Conservation (phyloP, 2,113 vertebrate species). For the Columba livia region DNA sequence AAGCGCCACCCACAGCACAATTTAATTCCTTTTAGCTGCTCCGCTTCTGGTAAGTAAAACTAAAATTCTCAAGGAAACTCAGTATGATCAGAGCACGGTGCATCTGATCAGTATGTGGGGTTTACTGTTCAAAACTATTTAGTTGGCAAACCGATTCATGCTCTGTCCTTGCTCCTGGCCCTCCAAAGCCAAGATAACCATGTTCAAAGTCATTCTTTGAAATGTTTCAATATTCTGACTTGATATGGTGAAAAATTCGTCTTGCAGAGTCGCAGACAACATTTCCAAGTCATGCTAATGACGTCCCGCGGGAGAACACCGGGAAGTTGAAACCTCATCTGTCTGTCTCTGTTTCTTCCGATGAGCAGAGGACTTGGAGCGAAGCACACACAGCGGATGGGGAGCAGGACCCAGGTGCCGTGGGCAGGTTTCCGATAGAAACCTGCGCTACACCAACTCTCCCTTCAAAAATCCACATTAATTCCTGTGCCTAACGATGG, state of each 20-base stretch:
- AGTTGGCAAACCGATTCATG: background rate
- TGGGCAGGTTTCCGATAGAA: background rate
- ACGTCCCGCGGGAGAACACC: background rate
- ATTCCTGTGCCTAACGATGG: background rate
- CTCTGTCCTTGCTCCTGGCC: background rate
- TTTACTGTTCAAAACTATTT: background rate
- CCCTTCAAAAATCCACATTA: background rate
- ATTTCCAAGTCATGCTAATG: background rate
- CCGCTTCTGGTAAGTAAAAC: background rate
- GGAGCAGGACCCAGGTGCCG: background rate
- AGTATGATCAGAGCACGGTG: background rate
- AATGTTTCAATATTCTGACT: background rate
- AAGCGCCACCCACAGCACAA: background rate
- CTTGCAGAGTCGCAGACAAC: background rate
- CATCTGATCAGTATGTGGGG: rapidly evolving
- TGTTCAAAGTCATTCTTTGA: background rate
- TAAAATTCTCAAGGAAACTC: background rate
- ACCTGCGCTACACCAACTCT: background rate
- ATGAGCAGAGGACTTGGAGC: background rate
- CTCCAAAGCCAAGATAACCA: background rate
- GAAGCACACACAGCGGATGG: background rate
- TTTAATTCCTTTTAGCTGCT: background rate
- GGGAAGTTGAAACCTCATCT: background rate
- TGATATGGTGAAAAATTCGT: background rate
- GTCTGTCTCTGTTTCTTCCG: background rate